These are phyloP conservation scores for Camelus bactrianus DNA, from an alignment of 2,113 vertebrate genomes.

Conservation along the genomic window DNA sequence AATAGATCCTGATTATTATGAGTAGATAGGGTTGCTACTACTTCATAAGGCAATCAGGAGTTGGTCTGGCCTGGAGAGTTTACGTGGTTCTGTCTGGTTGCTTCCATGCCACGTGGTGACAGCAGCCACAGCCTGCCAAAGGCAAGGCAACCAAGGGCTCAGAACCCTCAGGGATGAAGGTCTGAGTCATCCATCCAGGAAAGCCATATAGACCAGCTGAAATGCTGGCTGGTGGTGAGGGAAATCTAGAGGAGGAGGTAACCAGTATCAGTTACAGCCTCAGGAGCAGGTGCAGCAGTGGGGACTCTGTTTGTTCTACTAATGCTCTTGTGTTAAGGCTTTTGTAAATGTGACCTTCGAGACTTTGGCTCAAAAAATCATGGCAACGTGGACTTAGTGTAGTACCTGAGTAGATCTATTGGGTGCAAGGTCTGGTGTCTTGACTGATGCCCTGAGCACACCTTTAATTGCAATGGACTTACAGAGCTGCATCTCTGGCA, in stretches of 20 bases:
- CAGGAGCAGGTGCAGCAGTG: neutral
- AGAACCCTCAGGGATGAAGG: neutral
- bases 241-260: neutral
- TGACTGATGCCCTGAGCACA: neutral
- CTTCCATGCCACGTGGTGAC: neutral
- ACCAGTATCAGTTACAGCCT: neutral
- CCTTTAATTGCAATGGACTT: neutral
- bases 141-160: neutral
- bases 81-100: neutral
- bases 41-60: neutral
- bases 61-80: neutral
- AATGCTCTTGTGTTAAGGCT: neutral
- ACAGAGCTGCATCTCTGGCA: neutral
- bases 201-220: neutral
- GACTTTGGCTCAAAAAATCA: neutral
- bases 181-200: neutral
- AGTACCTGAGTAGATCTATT: neutral
- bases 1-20: neutral
- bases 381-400: neutral
- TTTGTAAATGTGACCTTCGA: neutral
- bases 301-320: neutral
- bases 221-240: neutral
- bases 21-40: neutral
- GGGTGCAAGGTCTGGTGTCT: neutral
- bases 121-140: neutral